These are phyloP conservation scores for Stichodactyla helianthus DNA, from an alignment of 64 coral and sea anemone species.

Conservation along the genomic window DNA sequence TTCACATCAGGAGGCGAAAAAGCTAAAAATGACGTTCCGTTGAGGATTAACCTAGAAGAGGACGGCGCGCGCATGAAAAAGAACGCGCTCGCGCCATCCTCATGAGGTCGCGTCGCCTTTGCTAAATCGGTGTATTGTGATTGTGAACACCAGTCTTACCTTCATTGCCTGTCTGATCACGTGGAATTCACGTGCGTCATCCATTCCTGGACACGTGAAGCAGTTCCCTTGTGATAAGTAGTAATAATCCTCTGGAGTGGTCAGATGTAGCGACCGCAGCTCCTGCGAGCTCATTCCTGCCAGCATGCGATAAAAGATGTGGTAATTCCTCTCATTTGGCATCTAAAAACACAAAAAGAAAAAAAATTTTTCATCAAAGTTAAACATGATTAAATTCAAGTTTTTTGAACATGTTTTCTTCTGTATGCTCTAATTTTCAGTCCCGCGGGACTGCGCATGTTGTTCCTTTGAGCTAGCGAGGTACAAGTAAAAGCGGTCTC, in stretches of 20 bases:
- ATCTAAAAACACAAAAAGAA: constrained; percentile 35
- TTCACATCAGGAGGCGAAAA: no score
- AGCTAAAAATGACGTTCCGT: no score
- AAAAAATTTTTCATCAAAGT: neutral
- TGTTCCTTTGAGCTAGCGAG: no score
- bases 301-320: constrained; percentile 90
- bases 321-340: constrained; percentile 89
- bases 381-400: no score
- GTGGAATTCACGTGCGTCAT: constrained; percentile 54
- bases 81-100: no score
- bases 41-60: no score
- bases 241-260: constrained; percentile 61
- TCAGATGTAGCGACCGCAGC: constrained; percentile 67
- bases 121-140: no score
- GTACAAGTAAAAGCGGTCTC: no score
- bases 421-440: no score
- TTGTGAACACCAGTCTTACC: constrained; percentile 5
- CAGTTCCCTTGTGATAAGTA: constrained; percentile 78
- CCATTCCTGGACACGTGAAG: constrained; percentile 68
- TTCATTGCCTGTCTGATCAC: constrained; percentile 72
- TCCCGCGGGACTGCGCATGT: no score
- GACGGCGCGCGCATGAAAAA: no score
- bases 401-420: neutral
- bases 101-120: no score
- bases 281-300: constrained; percentile 59